Evolutionary conservation across 2,797 vertebrate genomes (phyloP).

Genomic region (Ptychadena robeensis): DNA sequence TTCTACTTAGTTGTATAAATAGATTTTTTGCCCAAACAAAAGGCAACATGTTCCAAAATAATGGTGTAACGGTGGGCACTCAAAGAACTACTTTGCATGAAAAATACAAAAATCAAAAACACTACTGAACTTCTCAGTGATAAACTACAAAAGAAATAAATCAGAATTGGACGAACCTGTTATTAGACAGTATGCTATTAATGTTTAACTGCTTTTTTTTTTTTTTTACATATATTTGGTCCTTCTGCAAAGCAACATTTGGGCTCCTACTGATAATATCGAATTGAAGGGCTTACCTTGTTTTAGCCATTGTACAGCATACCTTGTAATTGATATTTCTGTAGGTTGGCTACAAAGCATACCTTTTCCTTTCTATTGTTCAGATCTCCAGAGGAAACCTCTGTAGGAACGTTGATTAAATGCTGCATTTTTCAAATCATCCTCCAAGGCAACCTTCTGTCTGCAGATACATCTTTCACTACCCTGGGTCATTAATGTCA

Average conservation of each 20-base stretch:
- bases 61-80: too few species aligned
- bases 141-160: too few species aligned
- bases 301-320: neutral
- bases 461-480: constrained; percentile 52
- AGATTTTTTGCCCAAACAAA: too few species aligned
- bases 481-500: constrained; percentile 48
- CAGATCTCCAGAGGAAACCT: constrained; percentile 34
- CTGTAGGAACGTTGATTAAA: constrained; percentile 48
- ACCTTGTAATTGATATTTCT: neutral
- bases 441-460: constrained; percentile 45
- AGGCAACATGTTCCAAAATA: too few species aligned
- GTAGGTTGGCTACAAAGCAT: neutral
- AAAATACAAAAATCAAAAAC: too few species aligned
- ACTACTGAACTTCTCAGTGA: too few species aligned
- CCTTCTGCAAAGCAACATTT: neutral
- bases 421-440: constrained; percentile 51
- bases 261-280: neutral
- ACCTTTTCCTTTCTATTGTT: constrained; percentile 16
- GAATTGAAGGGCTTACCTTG: neutral
- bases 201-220: too few species aligned
- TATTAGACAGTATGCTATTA: too few species aligned
- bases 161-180: too few species aligned
- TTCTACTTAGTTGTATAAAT: too few species aligned
- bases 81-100: too few species aligned
- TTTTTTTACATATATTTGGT: too few species aligned